A percentile compares a stretch with the other conserved stretches of the same genome.
Conservation (phyloP, 2,797 vertebrate genomes). For the Sebastolobus altivelis region DNA sequence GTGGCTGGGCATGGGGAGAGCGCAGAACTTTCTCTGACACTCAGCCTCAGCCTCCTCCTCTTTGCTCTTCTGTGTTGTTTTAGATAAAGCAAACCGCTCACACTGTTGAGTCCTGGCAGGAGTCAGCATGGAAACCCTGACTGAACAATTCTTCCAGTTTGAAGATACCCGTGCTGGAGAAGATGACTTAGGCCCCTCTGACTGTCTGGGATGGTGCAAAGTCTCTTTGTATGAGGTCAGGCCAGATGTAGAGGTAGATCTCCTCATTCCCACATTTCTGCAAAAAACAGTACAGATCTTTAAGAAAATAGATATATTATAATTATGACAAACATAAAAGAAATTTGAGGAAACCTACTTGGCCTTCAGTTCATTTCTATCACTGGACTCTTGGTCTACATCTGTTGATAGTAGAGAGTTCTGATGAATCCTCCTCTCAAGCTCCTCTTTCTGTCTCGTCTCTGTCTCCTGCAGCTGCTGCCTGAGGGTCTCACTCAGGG, state of each 20-base stretch:
- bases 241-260: constrained; percentile 79
- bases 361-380: constrained; percentile 61
- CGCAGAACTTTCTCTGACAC: constrained; percentile 92
- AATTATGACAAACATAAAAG: constrained; percentile 9
- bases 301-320: background rate
- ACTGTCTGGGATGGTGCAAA: constrained; percentile 56
- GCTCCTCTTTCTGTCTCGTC: constrained; percentile 69
- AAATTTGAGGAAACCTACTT: constrained; percentile 50
- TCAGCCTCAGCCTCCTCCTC: constrained; percentile 88
- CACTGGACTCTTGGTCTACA: constrained; percentile 39
- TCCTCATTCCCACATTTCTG: constrained; percentile 70
- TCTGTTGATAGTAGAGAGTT: constrained; percentile 73
- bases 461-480: constrained; percentile 80
- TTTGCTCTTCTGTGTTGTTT: constrained; percentile 78
- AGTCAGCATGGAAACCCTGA: constrained; percentile 77
- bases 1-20: constrained; percentile 88
- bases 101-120: constrained; percentile 75
- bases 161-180: constrained; percentile 74
- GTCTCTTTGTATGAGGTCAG: constrained; percentile 69
- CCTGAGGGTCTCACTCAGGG: constrained; percentile 72
- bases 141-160: constrained; percentile 59
- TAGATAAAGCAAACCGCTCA: constrained; percentile 73
- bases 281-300: constrained; percentile 22
- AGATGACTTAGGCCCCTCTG: constrained; percentile 70
- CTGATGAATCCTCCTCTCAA: constrained; percentile 80